Evolutionary conservation across 2,113 vertebrate genomes (phyloP).

Genomic region (Menura novaehollandiae): DNA sequence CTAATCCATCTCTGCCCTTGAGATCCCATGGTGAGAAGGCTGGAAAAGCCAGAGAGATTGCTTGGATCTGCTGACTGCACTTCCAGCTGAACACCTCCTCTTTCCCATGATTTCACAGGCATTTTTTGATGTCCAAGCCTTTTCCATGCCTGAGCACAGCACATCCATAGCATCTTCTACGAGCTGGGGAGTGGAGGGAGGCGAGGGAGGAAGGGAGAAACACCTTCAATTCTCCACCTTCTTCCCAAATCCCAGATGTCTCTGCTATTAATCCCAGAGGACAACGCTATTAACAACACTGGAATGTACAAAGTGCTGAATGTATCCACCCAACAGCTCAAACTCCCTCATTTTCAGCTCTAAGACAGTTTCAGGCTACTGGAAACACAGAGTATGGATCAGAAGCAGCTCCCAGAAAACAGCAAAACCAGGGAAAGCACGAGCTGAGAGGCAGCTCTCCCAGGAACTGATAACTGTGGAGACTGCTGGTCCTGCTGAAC

Average conservation of each 20-base stretch:
- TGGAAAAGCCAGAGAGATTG: background rate
- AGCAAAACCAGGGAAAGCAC: background rate
- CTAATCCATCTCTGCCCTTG: background rate
- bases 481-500: background rate
- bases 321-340: background rate
- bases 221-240: background rate
- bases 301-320: background rate
- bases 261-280: background rate
- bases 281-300: background rate
- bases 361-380: background rate
- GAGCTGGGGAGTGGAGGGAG: background rate
- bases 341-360: background rate
- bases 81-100: background rate
- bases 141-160: background rate
- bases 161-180: background rate
- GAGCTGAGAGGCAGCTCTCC: background rate
- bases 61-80: background rate
- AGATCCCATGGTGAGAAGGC: background rate
- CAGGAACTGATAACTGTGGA: background rate
- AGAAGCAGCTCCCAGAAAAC: background rate
- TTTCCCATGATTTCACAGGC: background rate
- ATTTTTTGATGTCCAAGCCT: background rate
- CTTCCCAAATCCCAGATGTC: background rate
- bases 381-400: background rate
- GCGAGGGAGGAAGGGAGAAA: background rate